Conservation (phyloP, 2,797 vertebrate species). For the Hippoglossus hippoglossus region DNA sequence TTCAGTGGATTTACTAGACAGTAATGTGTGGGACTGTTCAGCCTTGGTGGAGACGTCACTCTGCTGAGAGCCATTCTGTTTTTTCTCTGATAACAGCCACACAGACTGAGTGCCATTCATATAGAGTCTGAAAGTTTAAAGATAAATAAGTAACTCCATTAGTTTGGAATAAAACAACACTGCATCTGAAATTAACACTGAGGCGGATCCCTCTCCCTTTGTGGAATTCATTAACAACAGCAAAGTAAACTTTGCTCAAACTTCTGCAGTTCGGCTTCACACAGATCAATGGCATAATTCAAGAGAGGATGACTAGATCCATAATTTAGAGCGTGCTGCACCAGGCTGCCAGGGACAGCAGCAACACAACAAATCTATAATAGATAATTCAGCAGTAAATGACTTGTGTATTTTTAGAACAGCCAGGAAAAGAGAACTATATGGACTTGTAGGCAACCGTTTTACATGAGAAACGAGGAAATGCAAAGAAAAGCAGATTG, state of each 20-base stretch:
- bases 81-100: too few species aligned
- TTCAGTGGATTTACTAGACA: too few species aligned
- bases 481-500: constrained; percentile 45
- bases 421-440: neutral
- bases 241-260: constrained; percentile 5
- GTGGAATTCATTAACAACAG: neutral
- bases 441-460: neutral
- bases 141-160: constrained; percentile 11
- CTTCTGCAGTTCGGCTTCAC: neutral
- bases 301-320: constrained; percentile 27
- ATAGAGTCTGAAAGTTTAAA: constrained; percentile 1
- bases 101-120: neutral
- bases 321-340: constrained; percentile 48
- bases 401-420: constrained; percentile 14
- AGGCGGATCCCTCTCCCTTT: neutral
- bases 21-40: too few species aligned
- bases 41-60: too few species aligned
- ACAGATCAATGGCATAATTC: constrained; percentile 28
- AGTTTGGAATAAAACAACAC: constrained; percentile 1
- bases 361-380: constrained; percentile 34
- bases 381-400: constrained; percentile 40
- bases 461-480: neutral
- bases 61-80: too few species aligned
- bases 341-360: constrained; percentile 10
- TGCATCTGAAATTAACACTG: neutral